Percentiles rank a stretch among this genome's conserved stretches.
phyloP scores from a whole-genome alignment of 2,797 vertebrate species.

The Xyrichtys novacula region DNA sequence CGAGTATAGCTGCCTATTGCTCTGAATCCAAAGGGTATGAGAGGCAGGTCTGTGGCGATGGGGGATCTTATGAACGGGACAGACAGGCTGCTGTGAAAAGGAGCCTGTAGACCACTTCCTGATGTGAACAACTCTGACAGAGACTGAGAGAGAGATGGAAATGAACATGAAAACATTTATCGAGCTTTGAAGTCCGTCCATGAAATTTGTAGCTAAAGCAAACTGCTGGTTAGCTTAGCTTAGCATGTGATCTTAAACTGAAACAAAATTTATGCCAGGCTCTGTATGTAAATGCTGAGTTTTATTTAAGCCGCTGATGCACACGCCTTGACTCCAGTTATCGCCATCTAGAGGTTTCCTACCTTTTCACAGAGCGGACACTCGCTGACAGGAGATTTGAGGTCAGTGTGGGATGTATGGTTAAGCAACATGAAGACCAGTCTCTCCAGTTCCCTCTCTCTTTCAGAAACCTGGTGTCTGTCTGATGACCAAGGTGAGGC shows the following conservation, averaged over 20 bases:
- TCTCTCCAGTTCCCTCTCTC: slow-evolving; percentile 78
- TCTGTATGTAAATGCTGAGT: no score
- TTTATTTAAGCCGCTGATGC: neutral
- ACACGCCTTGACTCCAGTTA: neutral
- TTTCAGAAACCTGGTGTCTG: slow-evolving; percentile 45
- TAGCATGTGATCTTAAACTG: neutral
- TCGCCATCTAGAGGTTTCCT: neutral
- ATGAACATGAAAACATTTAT: neutral
- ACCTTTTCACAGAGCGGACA: slow-evolving; percentile 78
- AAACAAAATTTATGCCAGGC: no score
- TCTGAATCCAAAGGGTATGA: slow-evolving; percentile 58
- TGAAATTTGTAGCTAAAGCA: no score
- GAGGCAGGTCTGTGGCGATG: slow-evolving; percentile 10
- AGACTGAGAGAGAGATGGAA: slow-evolving; percentile 40
- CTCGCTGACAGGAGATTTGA: slow-evolving; percentile 65
- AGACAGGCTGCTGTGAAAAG: slow-evolving; percentile 39
- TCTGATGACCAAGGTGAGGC: slow-evolving; percentile 14
- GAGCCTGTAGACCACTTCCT: slow-evolving; percentile 54
- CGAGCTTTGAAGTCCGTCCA: no score
- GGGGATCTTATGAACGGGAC: slow-evolving; percentile 40
- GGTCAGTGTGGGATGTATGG: slow-evolving; percentile 72
- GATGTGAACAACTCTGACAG: slow-evolving; percentile 65
- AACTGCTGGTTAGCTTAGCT: neutral
- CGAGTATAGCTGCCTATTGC: slow-evolving; percentile 36
- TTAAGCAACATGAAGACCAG: slow-evolving; percentile 80